phyloP scores from a whole-genome alignment of 2,888 invertebrate genomes.

The Bruchidius siliquastri region DNA sequence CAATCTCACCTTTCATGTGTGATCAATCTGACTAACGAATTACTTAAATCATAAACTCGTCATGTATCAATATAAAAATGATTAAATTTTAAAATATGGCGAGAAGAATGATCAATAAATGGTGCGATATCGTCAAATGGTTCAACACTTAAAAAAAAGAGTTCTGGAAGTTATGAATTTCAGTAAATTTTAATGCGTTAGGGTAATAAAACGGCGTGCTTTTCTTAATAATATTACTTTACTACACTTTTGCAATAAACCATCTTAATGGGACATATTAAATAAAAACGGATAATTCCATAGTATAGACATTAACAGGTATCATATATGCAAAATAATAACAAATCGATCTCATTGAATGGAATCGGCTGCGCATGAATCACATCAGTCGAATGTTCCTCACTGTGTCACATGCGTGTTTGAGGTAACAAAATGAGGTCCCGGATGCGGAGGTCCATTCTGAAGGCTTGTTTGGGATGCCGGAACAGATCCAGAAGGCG shows the following conservation, averaged over 20 bases:
- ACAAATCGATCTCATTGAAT: not conserved
- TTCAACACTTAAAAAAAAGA: too few species aligned
- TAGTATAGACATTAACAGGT: not conserved
- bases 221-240: not conserved
- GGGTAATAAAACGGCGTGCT: not conserved
- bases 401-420: slow-evolving; percentile 31
- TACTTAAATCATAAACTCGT: too few species aligned
- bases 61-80: too few species aligned
- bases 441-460: slow-evolving; percentile 27
- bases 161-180: too few species aligned
- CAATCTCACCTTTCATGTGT: too few species aligned
- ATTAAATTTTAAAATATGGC: too few species aligned
- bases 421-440: slow-evolving; percentile 28
- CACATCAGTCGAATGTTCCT: slow-evolving; percentile 1
- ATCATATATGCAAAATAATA: not conserved
- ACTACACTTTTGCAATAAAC: not conserved
- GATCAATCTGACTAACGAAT: too few species aligned
- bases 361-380: not conserved
- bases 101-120: too few species aligned
- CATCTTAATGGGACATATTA: not conserved
- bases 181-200: too few species aligned
- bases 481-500: slow-evolving; percentile 6
- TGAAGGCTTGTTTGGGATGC: slow-evolving; percentile 22
- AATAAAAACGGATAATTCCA: not conserved
- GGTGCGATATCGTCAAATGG: too few species aligned